Conservation (phyloP, 2,888 invertebrate species). For the Xylota segnis region DNA sequence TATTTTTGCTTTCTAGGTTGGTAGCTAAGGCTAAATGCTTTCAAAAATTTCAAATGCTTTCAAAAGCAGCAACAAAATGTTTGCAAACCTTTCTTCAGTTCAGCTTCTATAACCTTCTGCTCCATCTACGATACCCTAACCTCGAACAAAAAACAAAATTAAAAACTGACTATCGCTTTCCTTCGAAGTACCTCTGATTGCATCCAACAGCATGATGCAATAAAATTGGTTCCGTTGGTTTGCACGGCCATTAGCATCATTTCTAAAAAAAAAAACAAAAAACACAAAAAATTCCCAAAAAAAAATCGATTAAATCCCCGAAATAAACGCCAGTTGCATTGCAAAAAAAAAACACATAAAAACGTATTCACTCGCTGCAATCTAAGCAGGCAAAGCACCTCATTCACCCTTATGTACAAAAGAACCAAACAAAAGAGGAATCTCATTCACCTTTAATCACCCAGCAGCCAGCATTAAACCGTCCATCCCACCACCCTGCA, state of each 20-base stretch:
- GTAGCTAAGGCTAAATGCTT: too few species aligned
- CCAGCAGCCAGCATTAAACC: slow-evolving; percentile 72
- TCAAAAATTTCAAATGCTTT: too few species aligned
- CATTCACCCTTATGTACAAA: slow-evolving; percentile 60
- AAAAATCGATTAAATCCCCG: slow-evolving; percentile 65
- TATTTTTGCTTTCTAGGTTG: too few species aligned
- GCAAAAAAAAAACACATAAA: slow-evolving; percentile 23
- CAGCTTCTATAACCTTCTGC: too few species aligned
- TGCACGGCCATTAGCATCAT: slow-evolving; percentile 59
- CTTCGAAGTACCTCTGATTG: slow-evolving; percentile 56
- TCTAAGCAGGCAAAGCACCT: slow-evolving; percentile 64
- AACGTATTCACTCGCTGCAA: slow-evolving; percentile 48
- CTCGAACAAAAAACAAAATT: slow-evolving; percentile 13
- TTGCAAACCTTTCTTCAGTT: too few species aligned
- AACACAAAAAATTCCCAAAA: slow-evolving; percentile 41
- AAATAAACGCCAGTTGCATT: slow-evolving; percentile 59
- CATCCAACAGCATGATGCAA: slow-evolving; percentile 47
- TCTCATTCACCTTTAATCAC: slow-evolving; percentile 76
- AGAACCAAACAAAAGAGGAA: slow-evolving; percentile 58
- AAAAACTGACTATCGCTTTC: slow-evolving; percentile 16
- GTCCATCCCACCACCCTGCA: slow-evolving; percentile 68
- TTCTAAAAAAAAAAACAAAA: slow-evolving; percentile 1
- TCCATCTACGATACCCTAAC: background rate
- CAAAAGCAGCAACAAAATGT: too few species aligned
- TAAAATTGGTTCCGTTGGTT: slow-evolving; percentile 61